Conservation (phyloP, 2,113 vertebrate species). For the Brachypteracias leptosomus region DNA sequence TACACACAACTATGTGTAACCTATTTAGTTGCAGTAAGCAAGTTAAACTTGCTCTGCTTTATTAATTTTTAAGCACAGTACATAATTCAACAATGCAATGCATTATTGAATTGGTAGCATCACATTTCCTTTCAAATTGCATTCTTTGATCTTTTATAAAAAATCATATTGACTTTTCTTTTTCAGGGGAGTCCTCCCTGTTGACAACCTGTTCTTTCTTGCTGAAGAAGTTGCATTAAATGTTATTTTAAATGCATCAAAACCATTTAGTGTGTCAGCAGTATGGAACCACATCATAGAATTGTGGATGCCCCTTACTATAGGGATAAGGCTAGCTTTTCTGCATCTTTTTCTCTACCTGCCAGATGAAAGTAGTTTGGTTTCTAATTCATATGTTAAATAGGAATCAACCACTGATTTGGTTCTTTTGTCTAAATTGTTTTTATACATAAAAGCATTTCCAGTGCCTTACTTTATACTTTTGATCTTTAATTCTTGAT, state of each 20-base stretch:
- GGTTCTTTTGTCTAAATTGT: background rate
- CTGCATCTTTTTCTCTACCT: background rate
- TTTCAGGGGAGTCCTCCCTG: background rate
- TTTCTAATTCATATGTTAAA: background rate
- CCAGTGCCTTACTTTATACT: background rate
- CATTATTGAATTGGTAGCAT: background rate
- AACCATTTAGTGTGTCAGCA: background rate
- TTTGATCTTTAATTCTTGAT: background rate
- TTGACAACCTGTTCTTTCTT: background rate
- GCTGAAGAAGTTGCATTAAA: background rate
- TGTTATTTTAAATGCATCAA: background rate
- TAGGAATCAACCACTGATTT: background rate
- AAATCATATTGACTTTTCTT: background rate
- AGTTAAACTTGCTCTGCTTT: conserved; percentile 28
- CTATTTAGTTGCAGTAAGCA: background rate
- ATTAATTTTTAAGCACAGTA: conserved; percentile 42
- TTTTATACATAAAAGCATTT: background rate
- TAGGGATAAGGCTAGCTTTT: background rate
- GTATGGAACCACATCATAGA: background rate
- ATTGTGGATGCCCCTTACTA: background rate
- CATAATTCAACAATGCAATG: background rate
- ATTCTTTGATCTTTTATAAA: background rate
- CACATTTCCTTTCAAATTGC: background rate
- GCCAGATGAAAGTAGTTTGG: background rate
- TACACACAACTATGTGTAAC: conserved; percentile 24